A percentile compares a stretch with the other conserved stretches of the same genome.
Conservation (phyloP, 2,888 invertebrate genomes). For the Noctuana brunneofusca region DNA sequence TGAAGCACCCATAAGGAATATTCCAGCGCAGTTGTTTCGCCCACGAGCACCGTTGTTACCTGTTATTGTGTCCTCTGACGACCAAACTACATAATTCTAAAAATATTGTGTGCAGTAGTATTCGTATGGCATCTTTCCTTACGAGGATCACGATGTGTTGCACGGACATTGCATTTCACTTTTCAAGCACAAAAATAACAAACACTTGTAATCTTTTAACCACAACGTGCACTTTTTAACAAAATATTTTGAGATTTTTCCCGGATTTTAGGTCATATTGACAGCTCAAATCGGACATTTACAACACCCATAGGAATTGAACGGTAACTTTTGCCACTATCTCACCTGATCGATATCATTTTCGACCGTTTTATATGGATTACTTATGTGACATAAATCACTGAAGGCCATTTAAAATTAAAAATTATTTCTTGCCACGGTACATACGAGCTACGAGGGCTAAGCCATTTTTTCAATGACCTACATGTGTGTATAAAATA, state of each 20-base stretch:
- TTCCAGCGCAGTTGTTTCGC: slow-evolving; percentile 39
- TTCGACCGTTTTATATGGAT: slow-evolving; percentile 80
- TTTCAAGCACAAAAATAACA: slow-evolving; percentile 35
- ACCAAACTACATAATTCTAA: slow-evolving; percentile 78
- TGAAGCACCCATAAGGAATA: slow-evolving; percentile 33
- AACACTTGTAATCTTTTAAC: slow-evolving; percentile 36
- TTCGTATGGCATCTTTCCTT: slow-evolving; percentile 71
- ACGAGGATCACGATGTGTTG: slow-evolving; percentile 45
- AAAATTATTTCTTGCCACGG: slow-evolving; percentile 80
- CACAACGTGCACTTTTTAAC: slow-evolving; percentile 51
- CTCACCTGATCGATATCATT: slow-evolving; percentile 81
- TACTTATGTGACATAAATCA: slow-evolving; percentile 81
- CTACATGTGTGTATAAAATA: slow-evolving; percentile 74
- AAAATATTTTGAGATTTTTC: slow-evolving; percentile 59
- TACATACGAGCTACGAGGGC: slow-evolving; percentile 75
- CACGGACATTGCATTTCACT: slow-evolving; percentile 25
- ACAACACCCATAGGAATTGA: slow-evolving; percentile 71
- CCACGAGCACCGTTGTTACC: slow-evolving; percentile 56
- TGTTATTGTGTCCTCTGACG: slow-evolving; percentile 72
- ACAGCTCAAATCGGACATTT: slow-evolving; percentile 73
- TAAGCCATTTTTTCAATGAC: slow-evolving; percentile 83
- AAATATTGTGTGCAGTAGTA: slow-evolving; percentile 75
- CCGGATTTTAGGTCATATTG: slow-evolving; percentile 77
- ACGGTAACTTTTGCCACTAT: slow-evolving; percentile 55
- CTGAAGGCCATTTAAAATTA: slow-evolving; percentile 83